Conservation (phyloP, 2,797 vertebrate genomes). For the Margarornis squamiger region DNA sequence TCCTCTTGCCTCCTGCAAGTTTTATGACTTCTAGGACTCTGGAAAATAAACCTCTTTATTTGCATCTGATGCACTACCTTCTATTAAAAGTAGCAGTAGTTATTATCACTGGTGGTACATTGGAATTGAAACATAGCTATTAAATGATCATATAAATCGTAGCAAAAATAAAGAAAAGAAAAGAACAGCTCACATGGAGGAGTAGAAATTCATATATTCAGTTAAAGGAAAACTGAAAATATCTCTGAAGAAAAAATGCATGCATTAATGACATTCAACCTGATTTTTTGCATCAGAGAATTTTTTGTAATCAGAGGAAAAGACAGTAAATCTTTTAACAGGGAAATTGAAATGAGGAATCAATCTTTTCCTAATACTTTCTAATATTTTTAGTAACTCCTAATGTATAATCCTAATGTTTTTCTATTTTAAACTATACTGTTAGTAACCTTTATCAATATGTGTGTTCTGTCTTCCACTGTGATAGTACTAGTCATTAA, state of each 20-base stretch:
- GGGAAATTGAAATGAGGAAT: not conserved
- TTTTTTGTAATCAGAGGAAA: not conserved
- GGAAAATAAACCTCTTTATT: conserved; percentile 4
- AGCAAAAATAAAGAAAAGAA: conserved; percentile 39
- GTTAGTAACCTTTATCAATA: not conserved
- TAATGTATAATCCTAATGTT: not conserved
- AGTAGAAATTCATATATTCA: conserved; percentile 6
- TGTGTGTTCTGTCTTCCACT: not conserved
- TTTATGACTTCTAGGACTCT: not conserved
- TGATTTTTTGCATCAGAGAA: not conserved
- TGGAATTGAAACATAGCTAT: conserved; percentile 5
- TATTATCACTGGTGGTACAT: not conserved
- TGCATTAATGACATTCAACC: not conserved
- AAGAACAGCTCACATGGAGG: not conserved
- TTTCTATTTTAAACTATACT: not conserved
- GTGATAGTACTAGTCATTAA: not conserved
- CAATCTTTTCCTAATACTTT: not conserved
- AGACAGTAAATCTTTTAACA: not conserved
- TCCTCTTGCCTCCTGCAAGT: not conserved
- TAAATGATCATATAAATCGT: conserved; percentile 8
- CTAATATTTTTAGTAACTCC: not conserved
- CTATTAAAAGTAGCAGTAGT: conserved; percentile 11
- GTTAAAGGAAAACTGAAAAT: conserved; percentile 9
- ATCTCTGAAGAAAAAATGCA: not conserved
- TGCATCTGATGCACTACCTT: not conserved